These are phyloP conservation scores for Ictalurus furcatus DNA, from an alignment of 2,113 vertebrate species.

Conservation along the genomic window DNA sequence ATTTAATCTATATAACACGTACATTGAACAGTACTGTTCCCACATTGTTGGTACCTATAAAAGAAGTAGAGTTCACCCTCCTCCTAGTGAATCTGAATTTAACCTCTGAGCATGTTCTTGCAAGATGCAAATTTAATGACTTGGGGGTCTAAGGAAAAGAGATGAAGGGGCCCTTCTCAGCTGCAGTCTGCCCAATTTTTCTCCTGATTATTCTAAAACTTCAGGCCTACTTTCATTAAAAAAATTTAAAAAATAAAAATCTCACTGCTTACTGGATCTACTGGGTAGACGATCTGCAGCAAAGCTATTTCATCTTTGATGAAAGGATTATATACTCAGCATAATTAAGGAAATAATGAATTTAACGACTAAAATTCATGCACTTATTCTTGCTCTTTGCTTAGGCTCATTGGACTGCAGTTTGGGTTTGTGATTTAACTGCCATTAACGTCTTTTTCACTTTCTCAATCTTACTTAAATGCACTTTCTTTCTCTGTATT, in stretches of 20 bases:
- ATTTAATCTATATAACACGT: background rate
- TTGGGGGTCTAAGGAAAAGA: conserved; percentile 5
- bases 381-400: conserved; percentile 1
- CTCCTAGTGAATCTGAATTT: background rate
- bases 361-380: background rate
- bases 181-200: background rate
- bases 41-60: background rate
- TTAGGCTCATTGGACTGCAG: background rate
- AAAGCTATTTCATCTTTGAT: background rate
- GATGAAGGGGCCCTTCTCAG: background rate
- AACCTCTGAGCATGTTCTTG: background rate
- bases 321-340: conserved; percentile 9
- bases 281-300: background rate
- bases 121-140: conserved; percentile 14
- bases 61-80: background rate
- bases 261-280: background rate
- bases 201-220: background rate
- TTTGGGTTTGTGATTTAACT: background rate
- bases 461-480: background rate
- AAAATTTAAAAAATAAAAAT: background rate
- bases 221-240: background rate
- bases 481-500: background rate
- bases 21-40: background rate
- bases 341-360: conserved; percentile 9
- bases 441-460: no score